phyloP scores from a whole-genome alignment of 2,888 invertebrate species.

The Aricia artaxerxes region DNA sequence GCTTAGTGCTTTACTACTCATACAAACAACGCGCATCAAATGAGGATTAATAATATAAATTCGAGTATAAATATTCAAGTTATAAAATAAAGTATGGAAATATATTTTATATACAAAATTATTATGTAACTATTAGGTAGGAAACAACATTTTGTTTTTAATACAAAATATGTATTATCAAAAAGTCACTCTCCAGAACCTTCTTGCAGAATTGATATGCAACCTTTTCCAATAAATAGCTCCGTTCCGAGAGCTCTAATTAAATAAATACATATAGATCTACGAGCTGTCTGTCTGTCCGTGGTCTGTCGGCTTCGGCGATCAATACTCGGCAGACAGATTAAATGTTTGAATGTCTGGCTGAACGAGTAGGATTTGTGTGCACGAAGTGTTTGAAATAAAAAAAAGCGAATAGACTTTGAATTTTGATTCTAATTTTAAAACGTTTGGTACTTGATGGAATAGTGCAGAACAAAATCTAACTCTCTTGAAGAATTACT shows the following conservation, averaged over 20 bases:
- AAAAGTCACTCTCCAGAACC: too few relatives aligned
- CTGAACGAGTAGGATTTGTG: slow-evolving; percentile 4
- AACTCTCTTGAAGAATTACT: neutral
- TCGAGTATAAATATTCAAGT: neutral
- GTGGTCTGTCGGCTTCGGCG: slow-evolving; percentile 1
- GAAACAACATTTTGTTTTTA: too few relatives aligned
- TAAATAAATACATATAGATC: slow-evolving; percentile 20
- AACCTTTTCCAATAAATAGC: slow-evolving; percentile 1
- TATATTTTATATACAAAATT: neutral
- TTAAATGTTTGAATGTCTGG: slow-evolving; percentile 21
- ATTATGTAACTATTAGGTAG: too few relatives aligned
- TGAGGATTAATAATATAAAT: neutral
- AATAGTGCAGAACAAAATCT: neutral
- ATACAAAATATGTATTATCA: too few relatives aligned
- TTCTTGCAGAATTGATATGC: neutral
- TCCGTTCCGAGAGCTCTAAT: neutral
- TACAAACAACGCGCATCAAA: neutral
- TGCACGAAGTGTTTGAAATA: neutral
- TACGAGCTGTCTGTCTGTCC: slow-evolving; percentile 24
- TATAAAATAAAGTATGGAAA: neutral
- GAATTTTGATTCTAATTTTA: neutral
- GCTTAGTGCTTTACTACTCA: neutral
- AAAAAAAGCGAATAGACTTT: neutral
- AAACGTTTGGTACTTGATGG: neutral
- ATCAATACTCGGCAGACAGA: slow-evolving; percentile 28